phyloP scores from a whole-genome alignment of 2,797 vertebrate species.

The Eutrigla gurnardus region DNA sequence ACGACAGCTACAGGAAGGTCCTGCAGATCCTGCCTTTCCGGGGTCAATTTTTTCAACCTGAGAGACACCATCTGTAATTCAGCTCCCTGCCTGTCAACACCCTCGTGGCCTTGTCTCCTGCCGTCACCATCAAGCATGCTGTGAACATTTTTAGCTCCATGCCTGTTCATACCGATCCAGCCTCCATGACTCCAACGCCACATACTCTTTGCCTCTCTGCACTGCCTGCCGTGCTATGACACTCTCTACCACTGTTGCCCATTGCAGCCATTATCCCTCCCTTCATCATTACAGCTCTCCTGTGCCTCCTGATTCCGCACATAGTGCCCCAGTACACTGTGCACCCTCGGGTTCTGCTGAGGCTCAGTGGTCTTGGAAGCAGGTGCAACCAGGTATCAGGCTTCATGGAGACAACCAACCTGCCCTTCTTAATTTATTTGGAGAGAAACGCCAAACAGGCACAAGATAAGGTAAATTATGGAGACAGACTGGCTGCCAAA shows the following conservation, averaged over 20 bases:
- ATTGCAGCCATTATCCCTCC: background rate
- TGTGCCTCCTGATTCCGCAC: background rate
- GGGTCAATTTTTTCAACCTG: background rate
- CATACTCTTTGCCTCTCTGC: conserved; percentile 6
- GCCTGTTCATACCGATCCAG: conserved; percentile 29
- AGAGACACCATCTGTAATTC: conserved; percentile 47
- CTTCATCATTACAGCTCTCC: conserved; percentile 4
- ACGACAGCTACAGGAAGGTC: conserved; percentile 11
- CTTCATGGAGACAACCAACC: background rate
- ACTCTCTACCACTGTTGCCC: conserved; percentile 2
- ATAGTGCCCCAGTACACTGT: background rate
- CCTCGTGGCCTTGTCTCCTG: conserved; percentile 31
- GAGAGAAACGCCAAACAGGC: conserved; percentile 23
- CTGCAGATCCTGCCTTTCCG: conserved; percentile 26
- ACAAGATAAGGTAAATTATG: conserved; percentile 34
- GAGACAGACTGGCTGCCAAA: conserved; percentile 24
- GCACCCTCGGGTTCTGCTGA: background rate
- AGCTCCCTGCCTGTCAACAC: conserved; percentile 26
- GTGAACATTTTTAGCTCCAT: conserved; percentile 48
- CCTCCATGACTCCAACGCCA: conserved; percentile 3
- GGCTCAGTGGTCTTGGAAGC: background rate
- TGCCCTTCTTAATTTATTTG: conserved; percentile 16
- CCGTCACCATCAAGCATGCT: conserved; percentile 46
- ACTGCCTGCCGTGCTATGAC: background rate
- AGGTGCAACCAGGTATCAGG: conserved; percentile 30